Evolutionary conservation across 2,888 invertebrate species (phyloP), one percentile per base, ranked within the genome.

Genomic region (Agriopis leucophaearia): DNA sequence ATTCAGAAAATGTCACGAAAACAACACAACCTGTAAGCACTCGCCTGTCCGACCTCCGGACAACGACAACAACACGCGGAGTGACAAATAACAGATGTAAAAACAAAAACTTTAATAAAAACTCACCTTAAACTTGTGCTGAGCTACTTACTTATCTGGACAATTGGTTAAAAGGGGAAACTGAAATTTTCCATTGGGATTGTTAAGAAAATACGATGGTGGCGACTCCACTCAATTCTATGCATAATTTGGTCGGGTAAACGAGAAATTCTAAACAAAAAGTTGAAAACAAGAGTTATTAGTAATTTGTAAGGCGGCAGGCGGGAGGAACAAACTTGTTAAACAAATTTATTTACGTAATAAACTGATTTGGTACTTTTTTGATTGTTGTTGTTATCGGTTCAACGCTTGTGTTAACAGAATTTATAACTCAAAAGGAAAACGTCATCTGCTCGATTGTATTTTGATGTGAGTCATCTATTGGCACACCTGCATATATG

Each of bases 211-310:
- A 18, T 15, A 27, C 13, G 27, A 18, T 6, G 8, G 42, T 27
- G 18, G 40, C 55, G n/a, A 18, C 18, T 0, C 9, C 42, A 13
- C 7, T 27, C 18, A 8, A 27, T 1, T 27, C 13, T 4, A 10
- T 8, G 1, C 2, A 9, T 3, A 27, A 27, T 4, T 42, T 55
- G 42, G 40, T 27, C 10, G 4, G 15, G 6, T 42, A 6, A 48
- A 48, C 48, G 16, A 65, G 52, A 54, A 50, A 50, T 18, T 45
- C 50, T 9, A 59, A 65, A 65, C 60, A 66, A 56, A 59, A 56
- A 66, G 66, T 12, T n/a, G 52, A 58, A 58, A 62, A 67, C 62
- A 54, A 58, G 62, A 62, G 45, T 67, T 67, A 63, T 67, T 67
- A 62, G 62, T 63, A 62, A 67, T 67, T 57, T 51, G 61, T 35